These are phyloP conservation scores for Pheosia gnoma DNA, from an alignment of 2,888 invertebrate genomes.

Conservation along the genomic window DNA sequence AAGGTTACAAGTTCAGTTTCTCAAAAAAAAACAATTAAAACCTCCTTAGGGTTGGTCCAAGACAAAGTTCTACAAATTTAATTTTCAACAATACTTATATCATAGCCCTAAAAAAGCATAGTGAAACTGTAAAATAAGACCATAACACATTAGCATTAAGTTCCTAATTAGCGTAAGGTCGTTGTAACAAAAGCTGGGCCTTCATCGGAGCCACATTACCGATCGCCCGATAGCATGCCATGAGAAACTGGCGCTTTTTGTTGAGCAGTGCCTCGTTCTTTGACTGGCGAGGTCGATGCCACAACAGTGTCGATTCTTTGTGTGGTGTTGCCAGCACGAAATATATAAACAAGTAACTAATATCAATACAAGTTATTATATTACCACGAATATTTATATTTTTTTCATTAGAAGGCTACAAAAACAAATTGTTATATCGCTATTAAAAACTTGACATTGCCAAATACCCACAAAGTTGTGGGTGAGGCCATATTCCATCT, in stretches of 20 bases:
- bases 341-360: background rate
- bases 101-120: background rate
- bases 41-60: too few relatives aligned
- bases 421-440: too few relatives aligned
- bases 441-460: too few relatives aligned
- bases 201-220: constrained; percentile 26
- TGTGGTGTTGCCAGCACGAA: background rate
- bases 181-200: constrained; percentile 31
- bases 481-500: too few relatives aligned
- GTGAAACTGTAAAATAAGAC: background rate
- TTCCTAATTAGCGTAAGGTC: constrained; percentile 24
- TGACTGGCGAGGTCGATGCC: constrained; percentile 1
- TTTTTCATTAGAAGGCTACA: too few relatives aligned
- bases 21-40: too few relatives aligned
- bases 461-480: too few relatives aligned
- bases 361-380: too few relatives aligned
- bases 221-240: constrained; percentile 34
- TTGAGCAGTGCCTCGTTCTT: background rate
- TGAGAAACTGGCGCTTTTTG: constrained; percentile 25
- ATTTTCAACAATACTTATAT: too few relatives aligned
- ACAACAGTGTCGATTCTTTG: background rate
- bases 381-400: too few relatives aligned
- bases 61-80: too few relatives aligned
- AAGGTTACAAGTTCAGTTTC: too few relatives aligned
- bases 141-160: constrained; percentile 7